Evolutionary conservation across 2,888 invertebrate species (phyloP), one percentile per base, ranked within the genome.

Genomic region (Cheilosia pagana): DNA sequence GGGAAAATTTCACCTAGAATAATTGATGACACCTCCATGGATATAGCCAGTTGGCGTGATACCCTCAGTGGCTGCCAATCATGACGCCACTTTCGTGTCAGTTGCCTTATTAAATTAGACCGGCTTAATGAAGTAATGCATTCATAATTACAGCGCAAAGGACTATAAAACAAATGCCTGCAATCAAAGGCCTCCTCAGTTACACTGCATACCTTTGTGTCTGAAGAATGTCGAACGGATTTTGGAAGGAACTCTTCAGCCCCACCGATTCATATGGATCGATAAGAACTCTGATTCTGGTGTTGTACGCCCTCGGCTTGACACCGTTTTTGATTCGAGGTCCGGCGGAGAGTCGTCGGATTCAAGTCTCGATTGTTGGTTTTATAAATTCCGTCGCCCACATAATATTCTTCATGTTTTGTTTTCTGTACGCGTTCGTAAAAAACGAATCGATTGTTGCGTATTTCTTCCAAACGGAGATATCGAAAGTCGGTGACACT

Each of bases 391-490:
- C 90, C 10, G 60, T 88, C 4, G 48, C 90, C 0, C 91, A 91
- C 81, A 65, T 90, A 45, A 87, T 87, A 19, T 89, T 90, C 86
- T 91, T 91, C 53, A 89, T 89, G 86, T 90, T 89, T 70, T 91
- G 91, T 77, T 91, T 91, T 55, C 43, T 90, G 8, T 86, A 88
- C 28, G 89, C 91, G 0, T 88, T 91, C 53, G 62, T 89, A 3
- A 77, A 89, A 55, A 87, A 89, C 60, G 90, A 91, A 60, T 91
- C 90, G 10, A 91, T 92, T 87, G 91, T 92, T 16, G 89, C 90
- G 2, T 91, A 90, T 79, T 92, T 92, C 77, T 91, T 92, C 62
- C 89, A 91, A 59, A 91, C 91, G 14, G 88, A 90, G 59, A 91
- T 92, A 45, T 91, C 91, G 0, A 88, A 89, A 74, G 85, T 91